These are phyloP conservation scores for Calidris pugnax DNA, from an alignment of 2,113 vertebrate genomes.

Conservation along the genomic window DNA sequence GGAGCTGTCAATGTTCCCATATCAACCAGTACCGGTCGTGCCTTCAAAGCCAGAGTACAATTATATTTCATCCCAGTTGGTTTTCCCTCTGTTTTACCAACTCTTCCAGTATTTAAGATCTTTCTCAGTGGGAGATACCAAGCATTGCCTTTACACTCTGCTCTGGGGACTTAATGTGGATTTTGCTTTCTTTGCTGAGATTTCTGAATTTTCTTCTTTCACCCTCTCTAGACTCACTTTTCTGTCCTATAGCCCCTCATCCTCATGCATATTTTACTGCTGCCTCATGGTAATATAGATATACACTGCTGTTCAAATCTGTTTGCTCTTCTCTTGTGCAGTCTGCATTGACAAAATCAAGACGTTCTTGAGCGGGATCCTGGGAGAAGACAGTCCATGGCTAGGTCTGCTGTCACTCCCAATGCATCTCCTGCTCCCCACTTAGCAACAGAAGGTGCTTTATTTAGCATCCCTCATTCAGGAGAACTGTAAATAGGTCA, in stretches of 20 bases:
- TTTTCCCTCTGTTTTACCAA: not conserved
- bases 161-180: not conserved
- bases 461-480: slow-evolving; percentile 28
- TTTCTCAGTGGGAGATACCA: not conserved
- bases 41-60: not conserved
- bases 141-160: not conserved
- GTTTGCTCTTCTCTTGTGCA: not conserved
- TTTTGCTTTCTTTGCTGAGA: not conserved
- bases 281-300: not conserved
- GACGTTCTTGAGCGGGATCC: not conserved
- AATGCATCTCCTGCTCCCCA: not conserved
- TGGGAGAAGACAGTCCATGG: not conserved
- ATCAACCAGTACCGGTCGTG: not conserved
- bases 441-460: slow-evolving; percentile 30
- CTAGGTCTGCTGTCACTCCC: not conserved
- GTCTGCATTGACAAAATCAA: not conserved
- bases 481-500: slow-evolving; percentile 30
- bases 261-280: not conserved
- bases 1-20: not conserved
- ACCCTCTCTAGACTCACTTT: not conserved
- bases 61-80: not conserved
- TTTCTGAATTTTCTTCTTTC: not conserved
- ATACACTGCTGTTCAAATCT: not conserved
- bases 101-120: not conserved
- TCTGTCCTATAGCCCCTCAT: not conserved